Conservation (phyloP, 2,888 invertebrate genomes). For the Dicroscelio sp. region DNA sequence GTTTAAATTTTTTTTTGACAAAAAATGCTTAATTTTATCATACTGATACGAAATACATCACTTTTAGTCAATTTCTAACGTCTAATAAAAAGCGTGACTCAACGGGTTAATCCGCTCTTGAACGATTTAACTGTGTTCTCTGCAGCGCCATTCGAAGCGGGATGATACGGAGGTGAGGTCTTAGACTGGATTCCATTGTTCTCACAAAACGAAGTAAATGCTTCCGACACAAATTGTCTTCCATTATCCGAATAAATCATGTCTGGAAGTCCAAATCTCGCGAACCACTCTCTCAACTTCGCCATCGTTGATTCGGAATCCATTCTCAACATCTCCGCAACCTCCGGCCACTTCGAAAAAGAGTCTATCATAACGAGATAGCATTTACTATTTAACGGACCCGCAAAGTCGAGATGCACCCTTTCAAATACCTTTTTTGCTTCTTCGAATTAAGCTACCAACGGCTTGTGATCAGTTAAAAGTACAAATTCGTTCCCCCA, state of each 20-base stretch:
- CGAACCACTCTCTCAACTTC: constrained; percentile 70
- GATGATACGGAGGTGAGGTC: too few species aligned
- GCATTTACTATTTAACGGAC: constrained; percentile 72
- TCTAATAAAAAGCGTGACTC: too few species aligned
- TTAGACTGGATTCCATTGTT: too few species aligned
- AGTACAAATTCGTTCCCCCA: constrained; percentile 87
- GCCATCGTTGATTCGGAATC: constrained; percentile 61
- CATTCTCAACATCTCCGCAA: constrained; percentile 64
- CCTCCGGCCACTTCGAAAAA: constrained; percentile 81
- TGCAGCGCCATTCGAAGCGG: too few species aligned
- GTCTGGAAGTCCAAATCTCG: constrained; percentile 73
- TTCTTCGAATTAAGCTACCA: constrained; percentile 76
- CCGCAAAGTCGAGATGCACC: constrained; percentile 79
- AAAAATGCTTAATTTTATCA: too few species aligned
- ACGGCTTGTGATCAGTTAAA: constrained; percentile 88
- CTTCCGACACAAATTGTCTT: too few species aligned
- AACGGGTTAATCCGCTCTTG: too few species aligned
- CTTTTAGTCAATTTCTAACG: too few species aligned
- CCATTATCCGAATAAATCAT: constrained; percentile 26
- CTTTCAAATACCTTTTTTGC: constrained; percentile 75
- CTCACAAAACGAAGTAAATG: too few species aligned
- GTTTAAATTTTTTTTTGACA: too few species aligned
- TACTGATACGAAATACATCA: too few species aligned
- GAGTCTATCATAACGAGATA: constrained; percentile 82
- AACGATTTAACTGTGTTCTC: too few species aligned